Evolutionary conservation across 2,113 vertebrate genomes (phyloP).

Genomic region (Phyllostomus hastatus): DNA sequence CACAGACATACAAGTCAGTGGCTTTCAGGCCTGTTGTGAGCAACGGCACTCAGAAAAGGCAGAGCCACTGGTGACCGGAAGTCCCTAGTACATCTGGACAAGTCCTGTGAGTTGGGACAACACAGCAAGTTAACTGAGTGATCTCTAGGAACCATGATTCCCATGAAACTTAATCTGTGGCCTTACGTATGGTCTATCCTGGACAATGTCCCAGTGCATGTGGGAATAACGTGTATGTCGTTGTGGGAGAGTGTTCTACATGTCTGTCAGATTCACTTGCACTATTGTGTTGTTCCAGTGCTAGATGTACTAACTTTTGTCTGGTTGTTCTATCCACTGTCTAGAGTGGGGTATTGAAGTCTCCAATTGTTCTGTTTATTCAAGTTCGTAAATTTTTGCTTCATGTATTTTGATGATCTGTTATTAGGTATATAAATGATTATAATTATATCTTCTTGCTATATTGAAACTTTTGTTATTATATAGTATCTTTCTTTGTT

Average conservation of each 20-base stretch:
- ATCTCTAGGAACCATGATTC: not conserved
- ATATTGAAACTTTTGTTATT: not conserved
- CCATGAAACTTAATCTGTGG: not conserved
- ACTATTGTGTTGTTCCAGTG: not conserved
- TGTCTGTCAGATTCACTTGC: not conserved
- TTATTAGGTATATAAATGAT: not conserved
- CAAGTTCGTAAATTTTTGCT: not conserved
- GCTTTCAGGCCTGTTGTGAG: not conserved
- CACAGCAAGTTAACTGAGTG: not conserved
- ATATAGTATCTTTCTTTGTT: not conserved
- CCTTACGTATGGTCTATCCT: not conserved
- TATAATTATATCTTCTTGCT: not conserved
- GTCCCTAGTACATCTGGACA: not conserved
- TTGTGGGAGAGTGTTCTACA: not conserved
- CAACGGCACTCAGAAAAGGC: not conserved
- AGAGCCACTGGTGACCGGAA: not conserved
- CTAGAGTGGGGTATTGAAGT: not conserved
- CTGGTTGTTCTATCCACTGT: not conserved
- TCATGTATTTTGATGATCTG: not conserved
- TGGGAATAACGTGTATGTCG: not conserved
- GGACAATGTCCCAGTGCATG: not conserved
- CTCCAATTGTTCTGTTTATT: not conserved
- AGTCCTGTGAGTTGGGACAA: not conserved
- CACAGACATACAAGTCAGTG: not conserved
- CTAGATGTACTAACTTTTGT: not conserved